Base-by-base conservation (phyloP, 1,140 invertebrate species). In the Nephila pilipes region DNA sequence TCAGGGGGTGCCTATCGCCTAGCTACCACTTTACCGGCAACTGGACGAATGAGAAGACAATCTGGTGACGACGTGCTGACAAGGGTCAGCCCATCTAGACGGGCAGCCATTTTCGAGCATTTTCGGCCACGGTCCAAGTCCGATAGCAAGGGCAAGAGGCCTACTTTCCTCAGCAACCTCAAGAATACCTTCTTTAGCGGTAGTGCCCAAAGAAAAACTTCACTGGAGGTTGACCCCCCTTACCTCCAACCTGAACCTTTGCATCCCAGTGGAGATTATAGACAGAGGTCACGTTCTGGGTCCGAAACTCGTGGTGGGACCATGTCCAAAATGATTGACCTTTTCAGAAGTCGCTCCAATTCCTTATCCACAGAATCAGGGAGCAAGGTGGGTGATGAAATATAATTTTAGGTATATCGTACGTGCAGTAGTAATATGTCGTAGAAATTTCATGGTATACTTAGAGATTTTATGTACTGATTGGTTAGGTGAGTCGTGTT, bases 121-220 rank as follows among this genome's bases (percentile, higher is more conserved):
- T 98, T 99, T 95, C 96, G 97, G 94, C 98, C 96, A 65, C 96
- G 97, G 93, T 97, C 97, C 94, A 98, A 97, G 96, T 98, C 97
- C 4, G 98, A 98, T 95, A 97, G 97, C 32, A 96, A 96, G 97
- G 95, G 94, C 96, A 93, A 96, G 96, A 95, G 97, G 95, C 97
- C 97, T 94, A 96, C 95, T 75, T 96, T 98, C 95, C 97, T 98
- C 96, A 96, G 97, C n/a, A 97, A 97, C 94, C 97, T 98, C 96
- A 97, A 97, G 96, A 97, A 97, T 95, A 96, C 97, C 94, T 96
- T 98, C n/a, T 93, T 63, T 22, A 85, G n/a, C 14, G 36, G 58
- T 38, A 22, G 58, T 38, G 75, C 58, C 6, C 60, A 91, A 38
- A 65, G 89, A 55, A 92, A 89, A n/a, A 83, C 60, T 16, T 87